Evolutionary conservation across 2,888 invertebrate genomes (phyloP), one percentile per base, ranked within the genome.

Genomic region (Coremacera marginata): DNA sequence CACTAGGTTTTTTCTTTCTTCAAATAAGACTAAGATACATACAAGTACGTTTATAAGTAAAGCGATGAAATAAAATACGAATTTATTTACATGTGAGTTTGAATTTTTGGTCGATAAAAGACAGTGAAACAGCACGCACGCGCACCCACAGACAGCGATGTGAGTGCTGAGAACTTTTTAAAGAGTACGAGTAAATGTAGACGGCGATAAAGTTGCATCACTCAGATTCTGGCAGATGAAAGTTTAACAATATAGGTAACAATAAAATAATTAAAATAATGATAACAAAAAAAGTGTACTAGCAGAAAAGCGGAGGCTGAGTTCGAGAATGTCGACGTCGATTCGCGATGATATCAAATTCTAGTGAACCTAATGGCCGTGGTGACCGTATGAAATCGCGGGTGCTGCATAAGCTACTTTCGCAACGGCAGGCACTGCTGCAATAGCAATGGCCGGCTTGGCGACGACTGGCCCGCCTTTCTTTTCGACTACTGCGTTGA

Each of bases 401-500:
- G 83, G 85, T 78, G 84, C 84, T 31, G 86, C 86, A 72, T 84
- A 81, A 1, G 85, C 84, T 16, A 88, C 71, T 79, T 87, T 87
- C 67, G 86, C 82, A 14, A 85, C 82, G 51, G 86, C 81, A 2
- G 85, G 84, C 3, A 77, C 79, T 72, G 82, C 84, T 72, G 82
- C 84, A 34, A 84, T 80, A 11, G 83, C 82, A 27, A 83, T 78
- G 70, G 82, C 82, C 19, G 82, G 83, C 70, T 82, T 84, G 63
- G 81, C 83, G 49, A 82, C 82, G 76, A 80, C 78, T 75, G 81
- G 80, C 16, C 80, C 83, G 5, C 86, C 86, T 25, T 83, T 80
- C 86, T 91, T 92, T 87, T 92, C 91, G 0, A 93, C 93, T n/a
- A 93, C 91, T 14, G 93, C 93, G 87, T 93, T 93, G 89, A 93